These are phyloP conservation scores for Laupala kohalensis DNA, from an alignment of 1,140 invertebrate genomes.

Conservation along the genomic window DNA sequence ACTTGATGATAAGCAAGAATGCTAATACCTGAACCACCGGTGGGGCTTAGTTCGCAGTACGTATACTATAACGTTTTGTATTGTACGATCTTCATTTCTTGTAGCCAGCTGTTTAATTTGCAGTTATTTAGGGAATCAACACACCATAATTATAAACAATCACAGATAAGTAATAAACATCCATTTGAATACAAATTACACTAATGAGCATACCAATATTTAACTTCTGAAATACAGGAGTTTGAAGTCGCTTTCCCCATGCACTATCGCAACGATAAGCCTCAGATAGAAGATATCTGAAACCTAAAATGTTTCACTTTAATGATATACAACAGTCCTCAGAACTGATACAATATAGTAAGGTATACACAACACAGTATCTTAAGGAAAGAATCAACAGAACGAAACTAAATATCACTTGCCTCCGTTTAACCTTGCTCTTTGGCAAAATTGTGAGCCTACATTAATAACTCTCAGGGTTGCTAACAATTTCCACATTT, in stretches of 20 bases:
- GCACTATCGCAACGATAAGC: constrained; percentile 49
- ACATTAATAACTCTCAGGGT: not conserved
- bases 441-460: too few species aligned
- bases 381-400: not conserved
- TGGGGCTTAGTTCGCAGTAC: not conserved
- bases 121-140: not conserved
- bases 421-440: not conserved
- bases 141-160: not conserved
- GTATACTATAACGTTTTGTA: not conserved
- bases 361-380: not conserved
- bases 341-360: not conserved
- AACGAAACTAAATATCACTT: not conserved
- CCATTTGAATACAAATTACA: not conserved
- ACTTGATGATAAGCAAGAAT: too few species aligned
- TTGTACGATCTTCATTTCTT: not conserved
- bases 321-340: not conserved
- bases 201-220: constrained; percentile 26
- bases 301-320: constrained; percentile 11
- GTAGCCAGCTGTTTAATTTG: not conserved
- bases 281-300: constrained; percentile 41
- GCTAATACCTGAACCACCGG: too few species aligned
- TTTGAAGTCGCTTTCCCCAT: constrained; percentile 47
- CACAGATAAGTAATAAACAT: not conserved
- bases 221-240: constrained; percentile 45
- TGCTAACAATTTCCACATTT: not conserved